Conservation (phyloP, 2,113 vertebrate species). For the Crotalus horridus region DNA sequence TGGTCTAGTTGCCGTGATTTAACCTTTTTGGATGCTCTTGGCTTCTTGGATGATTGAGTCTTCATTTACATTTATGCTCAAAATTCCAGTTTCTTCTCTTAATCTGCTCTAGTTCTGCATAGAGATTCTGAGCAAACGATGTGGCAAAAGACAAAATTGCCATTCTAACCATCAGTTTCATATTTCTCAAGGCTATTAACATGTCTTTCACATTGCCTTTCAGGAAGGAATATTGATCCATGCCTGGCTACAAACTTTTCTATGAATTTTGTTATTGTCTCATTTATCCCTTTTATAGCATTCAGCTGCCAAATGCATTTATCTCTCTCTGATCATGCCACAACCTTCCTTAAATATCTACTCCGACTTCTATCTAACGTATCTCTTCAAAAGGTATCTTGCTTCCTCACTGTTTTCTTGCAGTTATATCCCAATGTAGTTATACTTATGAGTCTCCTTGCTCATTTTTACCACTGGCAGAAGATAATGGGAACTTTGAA, state of each 20-base stretch:
- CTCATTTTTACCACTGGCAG: not conserved
- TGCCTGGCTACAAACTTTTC: not conserved
- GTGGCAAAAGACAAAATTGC: not conserved
- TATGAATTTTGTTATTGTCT: not conserved
- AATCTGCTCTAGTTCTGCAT: not conserved
- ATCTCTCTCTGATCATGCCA: not conserved
- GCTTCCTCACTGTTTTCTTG: not conserved
- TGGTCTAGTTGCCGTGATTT: not conserved
- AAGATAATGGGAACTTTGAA: not conserved
- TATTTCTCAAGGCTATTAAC: not conserved
- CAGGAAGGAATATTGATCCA: not conserved
- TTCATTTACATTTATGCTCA: not conserved
- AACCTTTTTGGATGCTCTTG: not conserved
- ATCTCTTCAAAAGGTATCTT: not conserved
- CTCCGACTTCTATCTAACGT: not conserved
- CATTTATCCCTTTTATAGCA: not conserved
- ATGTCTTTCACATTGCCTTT: not conserved
- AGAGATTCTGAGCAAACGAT: not conserved
- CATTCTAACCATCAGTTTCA: not conserved
- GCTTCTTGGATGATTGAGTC: not conserved
- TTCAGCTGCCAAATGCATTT: not conserved
- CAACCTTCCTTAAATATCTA: not conserved
- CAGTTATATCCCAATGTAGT: not conserved
- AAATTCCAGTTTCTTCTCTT: not conserved
- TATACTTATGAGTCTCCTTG: not conserved